Evolutionary conservation across 2,797 vertebrate genomes (phyloP).

Genomic region (Zonotrichia albicollis): DNA sequence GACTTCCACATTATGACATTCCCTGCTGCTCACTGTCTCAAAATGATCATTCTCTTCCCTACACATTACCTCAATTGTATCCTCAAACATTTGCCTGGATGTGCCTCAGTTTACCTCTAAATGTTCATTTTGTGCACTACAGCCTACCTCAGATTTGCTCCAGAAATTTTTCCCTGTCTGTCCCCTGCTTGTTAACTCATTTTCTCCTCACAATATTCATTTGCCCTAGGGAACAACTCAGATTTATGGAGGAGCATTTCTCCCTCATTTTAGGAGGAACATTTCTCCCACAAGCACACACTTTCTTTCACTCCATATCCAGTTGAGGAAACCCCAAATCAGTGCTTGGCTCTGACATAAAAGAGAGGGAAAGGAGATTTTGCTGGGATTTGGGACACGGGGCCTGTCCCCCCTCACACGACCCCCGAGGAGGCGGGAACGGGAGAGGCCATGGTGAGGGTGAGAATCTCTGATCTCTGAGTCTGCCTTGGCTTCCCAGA

Average conservation of each 20-base stretch:
- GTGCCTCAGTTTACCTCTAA: not conserved
- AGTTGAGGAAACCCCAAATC: rapidly evolving
- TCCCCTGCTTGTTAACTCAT: too few species aligned
- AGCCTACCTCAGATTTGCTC: not conserved
- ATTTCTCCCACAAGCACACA: too few species aligned
- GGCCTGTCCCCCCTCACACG: rapidly evolving
- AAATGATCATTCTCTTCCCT: too few species aligned
- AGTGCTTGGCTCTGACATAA: rapidly evolving
- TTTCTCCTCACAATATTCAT: not conserved
- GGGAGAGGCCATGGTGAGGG: too few species aligned
- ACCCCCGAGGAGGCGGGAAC: rapidly evolving
- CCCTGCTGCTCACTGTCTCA: too few species aligned
- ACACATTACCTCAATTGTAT: too few species aligned
- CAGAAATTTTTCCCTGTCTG: rapidly evolving
- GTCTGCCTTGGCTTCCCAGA: not conserved
- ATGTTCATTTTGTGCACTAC: rapidly evolving
- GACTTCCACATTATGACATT: not conserved
- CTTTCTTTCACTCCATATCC: rapidly evolving
- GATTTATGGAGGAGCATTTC: not conserved
- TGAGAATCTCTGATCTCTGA: not conserved
- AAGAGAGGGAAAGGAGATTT: rapidly evolving
- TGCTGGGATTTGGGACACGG: not conserved
- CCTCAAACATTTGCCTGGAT: not conserved
- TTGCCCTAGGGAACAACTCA: too few species aligned
- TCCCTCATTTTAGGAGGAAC: not conserved